Base-by-base conservation (phyloP, 2,113 vertebrate species). In the Bagarius yarrelli region DNA sequence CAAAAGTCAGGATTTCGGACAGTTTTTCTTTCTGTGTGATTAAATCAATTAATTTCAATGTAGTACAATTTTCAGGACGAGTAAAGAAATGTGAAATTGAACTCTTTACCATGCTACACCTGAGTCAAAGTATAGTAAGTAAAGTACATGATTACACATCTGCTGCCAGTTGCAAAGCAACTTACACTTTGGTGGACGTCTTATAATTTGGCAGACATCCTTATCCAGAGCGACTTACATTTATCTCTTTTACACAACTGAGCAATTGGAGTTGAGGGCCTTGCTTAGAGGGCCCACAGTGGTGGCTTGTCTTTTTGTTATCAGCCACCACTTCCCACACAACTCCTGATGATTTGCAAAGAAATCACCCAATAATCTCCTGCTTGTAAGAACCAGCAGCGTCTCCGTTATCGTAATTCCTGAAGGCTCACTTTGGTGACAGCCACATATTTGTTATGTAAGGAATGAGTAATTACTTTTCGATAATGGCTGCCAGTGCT, bases 381-480 rank as follows among this genome's bases (percentile, higher is more conserved):
- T 50, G 13, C 5, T 1, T 34, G 16, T 36, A 5, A 53, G 61
- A 59, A 75, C 34, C 36, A 21, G 61, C 76, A 14, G 23, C 59
- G 36, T 16, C 19, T 67, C 47, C 59, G 77, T 75, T 73, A 60
- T 81, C 85, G 60, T 80, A 80, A 85, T 86, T 78, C 57, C 36
- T 18, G 47, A 59, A 44, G 63, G 66, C 79, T 73, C 44, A 30
- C 32, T 30, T 36, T 44, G 9, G 56, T 59, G 55, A 44, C 53
- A 44, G 79, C 11, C 23, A 50, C 60, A 69, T 81, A 83, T 85
- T 83, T 83, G 85, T 80, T 83, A 82, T 81, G 71, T 71, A 34
- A 52, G 59, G 52, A 34, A 44, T 53, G 52, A 55, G 69, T 81
- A 83, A 83, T 86, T 81, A 83, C 76, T 86, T 88, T 83, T 83